A percentile compares a stretch with the other conserved stretches of the same genome.
Evolutionary conservation across 2,113 vertebrate species (phyloP).

Genomic region (Coptodon bakossiorum): DNA sequence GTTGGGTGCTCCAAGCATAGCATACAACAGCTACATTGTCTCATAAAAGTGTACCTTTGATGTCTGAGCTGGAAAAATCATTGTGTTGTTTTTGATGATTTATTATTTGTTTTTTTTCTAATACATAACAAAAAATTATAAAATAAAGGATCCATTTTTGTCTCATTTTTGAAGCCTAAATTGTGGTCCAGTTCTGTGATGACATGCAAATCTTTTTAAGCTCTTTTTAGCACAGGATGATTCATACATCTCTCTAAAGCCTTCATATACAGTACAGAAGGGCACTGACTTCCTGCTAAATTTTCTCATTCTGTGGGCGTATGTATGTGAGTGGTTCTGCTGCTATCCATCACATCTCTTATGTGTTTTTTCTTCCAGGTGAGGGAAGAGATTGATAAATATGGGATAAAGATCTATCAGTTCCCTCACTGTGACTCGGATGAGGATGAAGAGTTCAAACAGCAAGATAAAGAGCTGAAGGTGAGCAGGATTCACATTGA

Average conservation of each 20-base stretch:
- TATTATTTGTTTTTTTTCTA: neutral
- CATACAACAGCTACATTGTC: neutral
- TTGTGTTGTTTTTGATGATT: neutral
- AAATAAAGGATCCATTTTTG: neutral
- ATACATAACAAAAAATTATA: neutral
- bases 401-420: conserved; percentile 68
- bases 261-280: neutral
- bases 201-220: neutral
- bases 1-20: neutral
- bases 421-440: conserved; percentile 68
- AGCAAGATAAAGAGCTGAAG: conserved; percentile 66
- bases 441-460: conserved; percentile 67
- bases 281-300: neutral
- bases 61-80: neutral
- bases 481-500: neutral
- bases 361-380: conserved; percentile 30
- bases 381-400: conserved; percentile 65
- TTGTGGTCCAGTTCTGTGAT: neutral
- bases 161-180: neutral
- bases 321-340: neutral
- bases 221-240: neutral
- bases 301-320: neutral
- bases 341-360: neutral
- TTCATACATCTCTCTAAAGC: neutral
- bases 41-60: neutral